These are phyloP conservation scores for Peromyscus californicus DNA, from an alignment of 2,113 vertebrate species.

Conservation along the genomic window DNA sequence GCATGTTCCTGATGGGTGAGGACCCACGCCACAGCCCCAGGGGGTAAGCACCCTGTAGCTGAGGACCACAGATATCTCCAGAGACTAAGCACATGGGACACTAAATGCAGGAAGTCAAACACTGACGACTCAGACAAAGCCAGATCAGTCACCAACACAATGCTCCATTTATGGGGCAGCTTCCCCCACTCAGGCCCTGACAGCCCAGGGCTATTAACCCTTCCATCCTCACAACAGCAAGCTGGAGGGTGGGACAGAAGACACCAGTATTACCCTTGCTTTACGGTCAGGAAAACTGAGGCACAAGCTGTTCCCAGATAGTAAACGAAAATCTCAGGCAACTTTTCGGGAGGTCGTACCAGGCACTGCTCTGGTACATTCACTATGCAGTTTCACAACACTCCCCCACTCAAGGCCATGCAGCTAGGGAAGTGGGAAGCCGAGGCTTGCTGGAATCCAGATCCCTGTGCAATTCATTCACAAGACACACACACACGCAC, in stretches of 20 bases:
- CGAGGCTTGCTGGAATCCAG: not conserved
- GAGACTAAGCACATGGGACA: slow-evolving; percentile 51
- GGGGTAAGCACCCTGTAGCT: not conserved
- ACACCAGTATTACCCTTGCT: not conserved
- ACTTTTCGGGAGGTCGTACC: not conserved
- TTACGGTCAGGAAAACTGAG: slow-evolving; percentile 36
- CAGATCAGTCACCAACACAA: slow-evolving; percentile 74
- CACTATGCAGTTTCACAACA: not conserved
- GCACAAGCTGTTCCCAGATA: not conserved
- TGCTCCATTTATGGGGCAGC: slow-evolving; percentile 65
- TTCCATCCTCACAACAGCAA: not conserved
- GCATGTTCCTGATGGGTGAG: not conserved
- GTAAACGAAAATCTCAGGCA: not conserved
- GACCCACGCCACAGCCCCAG: not conserved
- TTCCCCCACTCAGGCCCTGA: slow-evolving; percentile 66
- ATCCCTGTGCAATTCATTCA: not conserved
- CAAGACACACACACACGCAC: not conserved
- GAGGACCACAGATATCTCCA: not conserved
- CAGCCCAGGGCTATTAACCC: slow-evolving; percentile 66
- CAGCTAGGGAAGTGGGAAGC: not conserved
- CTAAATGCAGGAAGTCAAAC: slow-evolving; percentile 74
- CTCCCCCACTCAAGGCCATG: not conserved
- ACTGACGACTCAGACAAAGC: slow-evolving; percentile 77
- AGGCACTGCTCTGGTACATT: not conserved
- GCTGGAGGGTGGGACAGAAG: not conserved